phyloP scores from a whole-genome alignment of 64 coral and sea anemone genomes.

The Montipora efflorescens region DNA sequence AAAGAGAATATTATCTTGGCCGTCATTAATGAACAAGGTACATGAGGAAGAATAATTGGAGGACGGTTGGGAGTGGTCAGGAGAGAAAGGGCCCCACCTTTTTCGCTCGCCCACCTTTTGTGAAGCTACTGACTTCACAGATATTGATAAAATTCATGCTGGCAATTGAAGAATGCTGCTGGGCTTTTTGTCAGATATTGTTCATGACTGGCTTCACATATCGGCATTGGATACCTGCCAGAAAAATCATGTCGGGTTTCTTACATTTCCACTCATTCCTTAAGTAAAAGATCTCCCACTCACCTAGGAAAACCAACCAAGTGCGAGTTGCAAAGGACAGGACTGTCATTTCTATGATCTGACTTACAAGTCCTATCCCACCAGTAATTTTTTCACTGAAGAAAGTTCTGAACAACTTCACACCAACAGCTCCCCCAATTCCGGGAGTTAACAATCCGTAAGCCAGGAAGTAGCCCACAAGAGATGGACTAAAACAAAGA shows the following conservation, averaged over 20 bases:
- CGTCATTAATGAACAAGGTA: no score
- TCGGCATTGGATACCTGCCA: background rate
- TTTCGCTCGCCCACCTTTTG: no score
- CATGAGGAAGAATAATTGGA: no score
- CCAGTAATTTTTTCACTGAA: slow-evolving; percentile 54
- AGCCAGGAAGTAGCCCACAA: slow-evolving; percentile 81
- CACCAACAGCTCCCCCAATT: slow-evolving; percentile 71
- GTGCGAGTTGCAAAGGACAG: slow-evolving; percentile 50
- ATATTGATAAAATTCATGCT: no score
- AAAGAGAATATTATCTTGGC: no score
- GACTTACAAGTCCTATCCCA: slow-evolving; percentile 49
- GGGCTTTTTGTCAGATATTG: background rate
- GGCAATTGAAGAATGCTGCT: background rate
- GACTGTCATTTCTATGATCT: slow-evolving; percentile 27
- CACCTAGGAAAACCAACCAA: slow-evolving; percentile 64
- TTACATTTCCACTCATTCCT: background rate
- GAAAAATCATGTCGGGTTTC: background rate
- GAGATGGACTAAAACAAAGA: slow-evolving; percentile 79
- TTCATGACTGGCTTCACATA: no score
- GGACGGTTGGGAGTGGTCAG: no score
- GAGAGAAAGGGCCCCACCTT: no score
- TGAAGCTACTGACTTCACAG: no score
- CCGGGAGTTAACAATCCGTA: slow-evolving; percentile 56
- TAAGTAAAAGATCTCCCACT: background rate
- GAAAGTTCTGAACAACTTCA: slow-evolving; percentile 67